These are phyloP conservation scores for Pitta sordida DNA, from an alignment of 2,113 vertebrate species.

Conservation along the genomic window DNA sequence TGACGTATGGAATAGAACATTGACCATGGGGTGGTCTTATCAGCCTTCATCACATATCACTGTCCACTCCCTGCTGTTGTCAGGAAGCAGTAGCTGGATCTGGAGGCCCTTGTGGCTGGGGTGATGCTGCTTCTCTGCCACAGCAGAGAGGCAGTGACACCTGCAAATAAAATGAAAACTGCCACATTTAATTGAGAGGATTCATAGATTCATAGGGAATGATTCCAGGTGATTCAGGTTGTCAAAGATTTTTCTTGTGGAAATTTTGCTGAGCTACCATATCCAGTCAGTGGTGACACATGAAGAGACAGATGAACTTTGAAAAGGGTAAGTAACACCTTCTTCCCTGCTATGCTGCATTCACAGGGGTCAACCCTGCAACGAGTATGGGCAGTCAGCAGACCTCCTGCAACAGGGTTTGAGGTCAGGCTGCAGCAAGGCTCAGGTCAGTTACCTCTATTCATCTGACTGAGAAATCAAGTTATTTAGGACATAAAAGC, in stretches of 20 bases:
- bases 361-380: not conserved
- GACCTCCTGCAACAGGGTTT: not conserved
- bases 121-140: not conserved
- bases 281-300: not conserved
- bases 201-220: not conserved
- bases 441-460: not conserved
- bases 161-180: not conserved
- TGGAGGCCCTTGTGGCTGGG: not conserved
- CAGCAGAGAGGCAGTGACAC: not conserved
- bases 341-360: accelerated
- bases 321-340: not conserved
- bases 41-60: not conserved
- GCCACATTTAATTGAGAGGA: accelerated
- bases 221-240: not conserved
- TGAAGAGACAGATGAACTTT: not conserved
- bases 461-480: not conserved
- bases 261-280: not conserved
- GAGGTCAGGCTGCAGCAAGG: not conserved
- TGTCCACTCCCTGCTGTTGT: accelerated
- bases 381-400: not conserved
- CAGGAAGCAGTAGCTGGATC: not conserved
- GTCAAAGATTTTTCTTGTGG: not conserved
- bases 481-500: not conserved
- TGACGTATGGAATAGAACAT: not conserved
- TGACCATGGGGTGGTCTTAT: accelerated